phyloP scores from a whole-genome alignment of 2,797 vertebrate genomes.

The Macropus fuliginosus region DNA sequence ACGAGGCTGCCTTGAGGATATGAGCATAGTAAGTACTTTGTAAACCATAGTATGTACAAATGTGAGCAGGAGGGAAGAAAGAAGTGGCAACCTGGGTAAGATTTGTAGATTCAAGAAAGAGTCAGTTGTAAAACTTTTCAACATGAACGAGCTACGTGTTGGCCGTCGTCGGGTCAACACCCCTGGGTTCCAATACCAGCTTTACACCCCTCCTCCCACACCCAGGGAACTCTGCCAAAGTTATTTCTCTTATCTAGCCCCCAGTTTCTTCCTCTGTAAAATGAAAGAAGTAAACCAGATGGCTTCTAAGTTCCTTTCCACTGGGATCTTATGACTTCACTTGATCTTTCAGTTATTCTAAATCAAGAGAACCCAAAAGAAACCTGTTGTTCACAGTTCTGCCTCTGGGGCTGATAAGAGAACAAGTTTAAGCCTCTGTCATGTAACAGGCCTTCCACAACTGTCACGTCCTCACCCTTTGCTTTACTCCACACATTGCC shows the following conservation, averaged over 20 bases:
- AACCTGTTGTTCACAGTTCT: background rate
- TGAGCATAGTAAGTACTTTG: background rate
- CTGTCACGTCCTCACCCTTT: background rate
- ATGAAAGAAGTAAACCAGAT: background rate
- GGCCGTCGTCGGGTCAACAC: background rate
- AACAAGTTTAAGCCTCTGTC: background rate
- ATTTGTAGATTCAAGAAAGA: background rate
- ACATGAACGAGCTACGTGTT: background rate
- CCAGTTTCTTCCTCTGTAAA: background rate
- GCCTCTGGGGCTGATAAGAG: background rate
- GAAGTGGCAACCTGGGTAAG: background rate
- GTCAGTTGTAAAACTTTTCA: background rate
- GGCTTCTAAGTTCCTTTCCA: background rate
- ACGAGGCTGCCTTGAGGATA: background rate
- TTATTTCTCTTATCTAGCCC: background rate
- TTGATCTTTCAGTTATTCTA: constrained; percentile 38
- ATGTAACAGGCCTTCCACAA: background rate
- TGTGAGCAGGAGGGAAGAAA: background rate
- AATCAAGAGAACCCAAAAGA: constrained; percentile 33
- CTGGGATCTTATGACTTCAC: background rate
- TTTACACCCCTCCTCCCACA: background rate
- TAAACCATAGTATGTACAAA: background rate
- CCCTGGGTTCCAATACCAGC: background rate
- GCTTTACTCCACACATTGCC: too few relatives aligned
- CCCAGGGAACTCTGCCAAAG: background rate